phyloP scores from a whole-genome alignment of 2,113 vertebrate species.

The Glaucomys volans region DNA sequence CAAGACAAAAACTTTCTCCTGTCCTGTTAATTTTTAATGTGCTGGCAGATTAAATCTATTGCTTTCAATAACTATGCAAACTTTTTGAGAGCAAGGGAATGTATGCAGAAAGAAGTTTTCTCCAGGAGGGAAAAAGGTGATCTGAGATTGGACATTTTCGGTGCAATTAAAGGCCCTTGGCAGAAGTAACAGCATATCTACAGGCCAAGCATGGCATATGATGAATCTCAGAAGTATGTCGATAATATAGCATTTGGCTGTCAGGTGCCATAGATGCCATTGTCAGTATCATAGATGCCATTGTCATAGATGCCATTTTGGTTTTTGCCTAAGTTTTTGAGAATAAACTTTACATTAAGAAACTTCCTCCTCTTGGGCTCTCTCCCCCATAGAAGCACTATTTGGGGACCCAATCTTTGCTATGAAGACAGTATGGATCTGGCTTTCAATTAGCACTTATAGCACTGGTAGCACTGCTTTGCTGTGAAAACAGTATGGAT shows the following conservation, averaged over 20 bases:
- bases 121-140: background rate
- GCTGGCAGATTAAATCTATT: slow-evolving; percentile 74
- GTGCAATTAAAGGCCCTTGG: background rate
- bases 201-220: background rate
- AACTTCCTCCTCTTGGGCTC: background rate
- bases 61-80: slow-evolving; percentile 75
- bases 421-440: slow-evolving; percentile 39
- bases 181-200: background rate
- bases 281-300: background rate
- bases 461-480: too few relatives aligned
- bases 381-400: background rate
- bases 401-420: slow-evolving; percentile 17
- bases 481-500: slow-evolving; percentile 49
- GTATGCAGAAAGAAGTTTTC: slow-evolving; percentile 49
- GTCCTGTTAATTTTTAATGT: slow-evolving; percentile 75
- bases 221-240: background rate
- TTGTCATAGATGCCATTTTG: background rate
- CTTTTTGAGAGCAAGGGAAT: slow-evolving; percentile 58
- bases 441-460: background rate
- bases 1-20: slow-evolving; percentile 71
- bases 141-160: background rate
- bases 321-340: slow-evolving; percentile 18
- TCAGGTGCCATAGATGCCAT: background rate
- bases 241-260: background rate
- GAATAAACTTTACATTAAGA: background rate